Conservation (phyloP, 2,797 vertebrate species). For the Neosilurus hyrtlii region DNA sequence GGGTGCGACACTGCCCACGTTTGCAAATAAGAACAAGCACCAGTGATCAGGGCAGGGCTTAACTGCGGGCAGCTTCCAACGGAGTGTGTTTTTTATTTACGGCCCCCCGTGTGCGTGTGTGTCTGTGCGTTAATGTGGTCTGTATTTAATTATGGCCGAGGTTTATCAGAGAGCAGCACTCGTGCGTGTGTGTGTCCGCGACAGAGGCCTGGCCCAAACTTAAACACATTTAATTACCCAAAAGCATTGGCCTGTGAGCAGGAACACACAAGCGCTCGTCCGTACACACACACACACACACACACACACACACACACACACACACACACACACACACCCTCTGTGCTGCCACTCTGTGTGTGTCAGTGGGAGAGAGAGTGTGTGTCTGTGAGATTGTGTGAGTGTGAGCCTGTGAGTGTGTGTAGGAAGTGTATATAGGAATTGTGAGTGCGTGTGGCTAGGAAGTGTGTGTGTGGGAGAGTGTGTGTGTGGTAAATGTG, state of each 20-base stretch:
- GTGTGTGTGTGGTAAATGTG: no score
- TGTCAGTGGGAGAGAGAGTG: no score
- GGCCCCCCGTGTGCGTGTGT: conserved; percentile 58
- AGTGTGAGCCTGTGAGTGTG: no score
- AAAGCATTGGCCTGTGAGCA: conserved; percentile 78
- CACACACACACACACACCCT: conserved; percentile 39
- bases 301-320: conserved; percentile 39
- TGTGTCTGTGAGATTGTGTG: no score
- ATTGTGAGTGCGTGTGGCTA: no score
- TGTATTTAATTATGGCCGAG: conserved; percentile 79
- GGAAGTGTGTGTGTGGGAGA: no score
- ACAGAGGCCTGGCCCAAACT: conserved; percentile 66
- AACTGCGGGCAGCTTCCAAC: conserved; percentile 66
- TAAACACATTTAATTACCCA: conserved; percentile 82
- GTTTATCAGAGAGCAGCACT: conserved; percentile 80
- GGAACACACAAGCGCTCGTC: conserved; percentile 54
- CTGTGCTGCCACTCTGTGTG: conserved; percentile 15
- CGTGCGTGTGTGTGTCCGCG: conserved; percentile 76
- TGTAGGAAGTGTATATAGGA: no score
- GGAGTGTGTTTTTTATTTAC: conserved; percentile 68
- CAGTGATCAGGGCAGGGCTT: conserved; percentile 72
- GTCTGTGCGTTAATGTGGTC: conserved; percentile 73
- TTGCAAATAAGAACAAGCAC: conserved; percentile 48
- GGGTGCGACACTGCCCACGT: conserved; percentile 31
- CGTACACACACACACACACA: conserved; percentile 21